phyloP scores from a whole-genome alignment of 2,113 vertebrate species.

The Romanogobio albipinnatus region DNA sequence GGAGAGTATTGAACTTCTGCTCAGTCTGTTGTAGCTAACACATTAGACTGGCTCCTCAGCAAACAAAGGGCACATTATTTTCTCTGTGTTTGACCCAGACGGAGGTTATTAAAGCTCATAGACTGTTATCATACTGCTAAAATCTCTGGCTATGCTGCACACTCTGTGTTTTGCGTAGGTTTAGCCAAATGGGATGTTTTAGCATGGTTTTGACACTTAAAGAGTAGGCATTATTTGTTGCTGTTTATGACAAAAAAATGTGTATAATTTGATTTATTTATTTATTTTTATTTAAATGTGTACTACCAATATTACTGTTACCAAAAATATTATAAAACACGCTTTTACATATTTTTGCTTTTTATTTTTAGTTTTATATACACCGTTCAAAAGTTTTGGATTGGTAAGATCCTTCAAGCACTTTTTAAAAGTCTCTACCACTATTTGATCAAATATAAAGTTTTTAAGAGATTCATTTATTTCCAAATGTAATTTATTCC shows the following conservation, averaged over 20 bases:
- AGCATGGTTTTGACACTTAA: not conserved
- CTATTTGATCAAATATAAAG: not conserved
- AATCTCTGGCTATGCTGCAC: not conserved
- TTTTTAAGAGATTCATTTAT: too few relatives aligned
- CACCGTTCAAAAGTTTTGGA: not conserved
- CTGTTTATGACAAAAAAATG: too few relatives aligned
- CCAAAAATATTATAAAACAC: too few relatives aligned
- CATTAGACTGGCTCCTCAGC: conserved; percentile 24
- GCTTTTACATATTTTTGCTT: too few relatives aligned
- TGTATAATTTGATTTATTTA: too few relatives aligned
- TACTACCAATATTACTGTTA: too few relatives aligned
- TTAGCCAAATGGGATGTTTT: not conserved
- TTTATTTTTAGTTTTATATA: too few relatives aligned
- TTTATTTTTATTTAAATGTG: too few relatives aligned
- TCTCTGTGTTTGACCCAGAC: conserved; percentile 17
- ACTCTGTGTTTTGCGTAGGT: not conserved
- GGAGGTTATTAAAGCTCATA: conserved; percentile 31
- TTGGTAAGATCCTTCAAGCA: not conserved
- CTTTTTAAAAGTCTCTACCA: not conserved
- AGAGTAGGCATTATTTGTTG: not conserved
- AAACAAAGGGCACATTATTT: conserved; percentile 33
- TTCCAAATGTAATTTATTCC: too few relatives aligned
- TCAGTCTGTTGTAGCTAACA: conserved; percentile 37
- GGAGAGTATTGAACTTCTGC: conserved; percentile 37
- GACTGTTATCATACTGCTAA: not conserved